phyloP scores from a whole-genome alignment of 2,888 invertebrate species.

The Lasiommata megera region DNA sequence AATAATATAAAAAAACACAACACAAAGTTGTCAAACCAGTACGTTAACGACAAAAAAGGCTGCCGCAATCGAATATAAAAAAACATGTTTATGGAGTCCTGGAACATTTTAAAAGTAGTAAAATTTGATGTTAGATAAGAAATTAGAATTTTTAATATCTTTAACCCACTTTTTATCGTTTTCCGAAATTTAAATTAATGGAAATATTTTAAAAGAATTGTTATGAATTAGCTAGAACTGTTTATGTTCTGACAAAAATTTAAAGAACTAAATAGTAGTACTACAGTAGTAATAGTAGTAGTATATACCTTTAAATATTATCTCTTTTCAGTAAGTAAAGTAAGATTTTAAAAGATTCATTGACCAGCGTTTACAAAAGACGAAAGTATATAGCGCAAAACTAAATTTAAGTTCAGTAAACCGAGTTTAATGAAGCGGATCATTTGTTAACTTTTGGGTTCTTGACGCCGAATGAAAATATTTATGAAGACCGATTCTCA shows the following conservation, averaged over 20 bases:
- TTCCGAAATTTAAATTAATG: too few species aligned
- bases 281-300: too few species aligned
- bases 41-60: not conserved
- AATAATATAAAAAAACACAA: too few species aligned
- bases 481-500: not conserved
- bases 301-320: too few species aligned
- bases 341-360: not conserved
- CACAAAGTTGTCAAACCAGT: not conserved
- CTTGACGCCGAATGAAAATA: not conserved
- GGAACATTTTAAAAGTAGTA: not conserved
- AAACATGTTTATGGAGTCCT: not conserved
- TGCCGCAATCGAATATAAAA: not conserved
- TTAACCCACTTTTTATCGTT: not conserved
- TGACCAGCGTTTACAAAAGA: not conserved
- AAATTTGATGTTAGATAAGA: not conserved
- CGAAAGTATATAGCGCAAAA: not conserved
- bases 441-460: not conserved
- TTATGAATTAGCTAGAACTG: too few species aligned
- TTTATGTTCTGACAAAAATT: too few species aligned
- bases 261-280: too few species aligned
- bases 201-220: too few species aligned
- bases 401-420: not conserved
- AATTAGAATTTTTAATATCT: not conserved
- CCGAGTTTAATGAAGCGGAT: not conserved
- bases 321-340: not conserved